Base-by-base conservation (phyloP, 2,888 invertebrate species). In the Orthosia incerta region DNA sequence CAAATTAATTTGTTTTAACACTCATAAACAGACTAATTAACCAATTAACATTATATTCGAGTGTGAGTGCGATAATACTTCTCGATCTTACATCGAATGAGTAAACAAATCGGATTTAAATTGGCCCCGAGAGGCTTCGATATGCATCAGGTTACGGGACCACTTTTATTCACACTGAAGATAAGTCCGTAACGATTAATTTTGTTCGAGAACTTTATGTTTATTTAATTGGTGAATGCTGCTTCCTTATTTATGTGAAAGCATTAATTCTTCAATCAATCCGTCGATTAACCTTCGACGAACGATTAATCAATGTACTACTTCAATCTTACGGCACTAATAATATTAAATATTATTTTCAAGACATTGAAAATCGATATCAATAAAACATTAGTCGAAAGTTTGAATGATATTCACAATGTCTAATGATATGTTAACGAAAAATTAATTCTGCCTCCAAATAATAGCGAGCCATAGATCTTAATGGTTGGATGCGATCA, bases 1-100 rank as follows among this genome's bases (percentile, higher is more conserved):
- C 85, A 84, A 90, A 93, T 92, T 91, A 93, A 93, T 93, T 91
- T 92, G 92, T 93, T 91, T 89, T 88, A 90, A 89, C 88, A 85
- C 88, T 89, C 89, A 90, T 92, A 91, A 91, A 90, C 89, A 87
- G 84, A 86, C 91, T 92, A 93, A 93, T 93, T 93, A 92, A 90
- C 89, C 89, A 92, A 93, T 94, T 94, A 92, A 90, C 92, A 92
- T 91, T 86, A 80, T 85, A 88, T 84, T 83, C 84, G 67, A 76
- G 82, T 83, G 86, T 82, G 79, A 75, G 76, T 73, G 57, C 69
- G 80, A 71, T 74, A 74, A 71, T 81, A 67, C 67, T 66, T 68
- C 71, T 71, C 78, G 82, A 86, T 89, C 84, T 85, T 80, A 82
- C 73, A 76, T 78, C 82, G 81, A 84, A 78, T 83, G 86, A 86